Conservation (phyloP, 2,113 vertebrate genomes). For the Burhinus bistriatus region DNA sequence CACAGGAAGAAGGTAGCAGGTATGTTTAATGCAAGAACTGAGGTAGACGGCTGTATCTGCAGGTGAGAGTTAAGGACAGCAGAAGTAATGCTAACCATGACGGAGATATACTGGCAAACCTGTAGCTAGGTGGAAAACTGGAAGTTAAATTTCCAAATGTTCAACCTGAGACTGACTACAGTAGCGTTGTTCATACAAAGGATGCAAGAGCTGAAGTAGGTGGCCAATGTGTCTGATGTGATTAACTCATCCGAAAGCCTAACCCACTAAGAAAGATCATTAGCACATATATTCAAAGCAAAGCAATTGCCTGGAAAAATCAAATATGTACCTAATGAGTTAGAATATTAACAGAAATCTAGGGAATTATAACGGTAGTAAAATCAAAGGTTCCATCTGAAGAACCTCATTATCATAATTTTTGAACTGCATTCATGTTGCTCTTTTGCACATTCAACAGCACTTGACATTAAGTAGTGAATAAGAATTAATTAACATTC, state of each 20-base stretch:
- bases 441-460: not conserved
- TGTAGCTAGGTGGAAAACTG: not conserved
- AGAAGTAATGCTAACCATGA: not conserved
- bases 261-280: not conserved
- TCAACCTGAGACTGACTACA: not conserved
- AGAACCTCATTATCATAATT: not conserved
- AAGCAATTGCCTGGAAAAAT: constrained; percentile 9
- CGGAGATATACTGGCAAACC: not conserved
- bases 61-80: not conserved
- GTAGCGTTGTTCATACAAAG: no score
- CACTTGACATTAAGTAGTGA: constrained; percentile 7
- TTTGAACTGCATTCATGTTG: not conserved
- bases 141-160: not conserved
- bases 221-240: not conserved
- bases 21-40: not conserved
- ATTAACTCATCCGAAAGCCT: not conserved
- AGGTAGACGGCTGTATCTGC: not conserved
- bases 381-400: not conserved
- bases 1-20: no score
- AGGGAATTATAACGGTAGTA: not conserved
- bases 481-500: not conserved
- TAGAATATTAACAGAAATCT: not conserved
- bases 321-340: not conserved
- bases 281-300: not conserved
- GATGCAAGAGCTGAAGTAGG: not conserved